phyloP scores from a whole-genome alignment of 2,797 vertebrate genomes.

The Sciurus carolinensis region DNA sequence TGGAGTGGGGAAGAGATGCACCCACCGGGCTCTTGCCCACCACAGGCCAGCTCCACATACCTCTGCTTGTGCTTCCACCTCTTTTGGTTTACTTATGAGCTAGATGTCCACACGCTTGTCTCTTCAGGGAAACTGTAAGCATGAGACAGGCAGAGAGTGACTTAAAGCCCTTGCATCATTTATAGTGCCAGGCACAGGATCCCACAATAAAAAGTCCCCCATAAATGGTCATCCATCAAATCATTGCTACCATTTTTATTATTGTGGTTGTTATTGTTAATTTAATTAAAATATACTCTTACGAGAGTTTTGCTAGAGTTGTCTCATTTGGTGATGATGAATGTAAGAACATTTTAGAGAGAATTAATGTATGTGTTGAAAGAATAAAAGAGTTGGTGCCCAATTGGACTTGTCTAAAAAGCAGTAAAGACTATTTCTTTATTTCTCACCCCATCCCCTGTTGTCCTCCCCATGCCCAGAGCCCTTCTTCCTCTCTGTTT shows the following conservation, averaged over 20 bases:
- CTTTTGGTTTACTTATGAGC: neutral
- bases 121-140: neutral
- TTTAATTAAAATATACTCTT: neutral
- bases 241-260: neutral
- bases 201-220: neutral
- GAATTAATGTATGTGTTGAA: neutral
- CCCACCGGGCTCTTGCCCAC: rapidly evolving
- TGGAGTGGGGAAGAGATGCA: neutral
- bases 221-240: neutral
- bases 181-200: neutral
- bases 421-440: neutral
- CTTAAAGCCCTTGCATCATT: neutral
- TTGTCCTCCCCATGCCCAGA: neutral
- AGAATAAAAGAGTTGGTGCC: neutral
- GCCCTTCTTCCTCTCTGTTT: neutral
- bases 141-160: neutral
- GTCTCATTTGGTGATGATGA: neutral
- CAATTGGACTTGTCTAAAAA: neutral
- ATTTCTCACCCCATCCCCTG: neutral
- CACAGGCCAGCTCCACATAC: rapidly evolving
- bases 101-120: rapidly evolving
- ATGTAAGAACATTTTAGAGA: neutral
- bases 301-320: neutral
- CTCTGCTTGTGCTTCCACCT: rapidly evolving
- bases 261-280: neutral